Evolutionary conservation across 2,113 vertebrate genomes (phyloP), one percentile per base, ranked within the genome.

Genomic region (Hydropotes inermis): DNA sequence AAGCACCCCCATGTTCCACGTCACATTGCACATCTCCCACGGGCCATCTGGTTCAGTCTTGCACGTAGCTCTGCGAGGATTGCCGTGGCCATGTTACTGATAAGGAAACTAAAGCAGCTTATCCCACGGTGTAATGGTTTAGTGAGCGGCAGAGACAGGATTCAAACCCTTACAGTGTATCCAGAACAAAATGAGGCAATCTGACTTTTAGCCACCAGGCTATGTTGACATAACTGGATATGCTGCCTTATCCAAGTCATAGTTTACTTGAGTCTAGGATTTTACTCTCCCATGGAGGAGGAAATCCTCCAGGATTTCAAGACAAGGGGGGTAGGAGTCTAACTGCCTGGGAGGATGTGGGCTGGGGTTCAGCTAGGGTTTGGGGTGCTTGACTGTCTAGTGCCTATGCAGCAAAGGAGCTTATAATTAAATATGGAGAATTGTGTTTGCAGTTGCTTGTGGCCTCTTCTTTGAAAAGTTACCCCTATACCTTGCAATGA

Each of bases 151-250:
- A 1, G n/a, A 90, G 45, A 33, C 82, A 87, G 36, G 43, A 94
- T 83, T 88, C 91, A 94, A 89, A 97, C 33, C 19, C 91, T 84
- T 76, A 47, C 7, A 67, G 19, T 10, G 76, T 94, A 60, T 67
- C 58, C 30, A 79, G 93, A 96, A 94, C 89, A 93, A 94, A 91
- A 93, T 98, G 96, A 97, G 52, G 95, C 95, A 97, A 97, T 96
- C 67, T 95, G 97, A 98, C 96, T 97, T 97, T 96, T 96, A 97
- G 50, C 47, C 91, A 9, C 47, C 9, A 9, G 25, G 17, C 33
- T 50, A 4, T 97, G 91, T 96, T 95, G 95, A 96, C 96, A 79
- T 64, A 91, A 55, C 60, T 58, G 67, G 39, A n/a, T 92, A 70
- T 36, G 27, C 7, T 89, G 15, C 14, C 78, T 87, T 45, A 36